Evolutionary conservation across 2,797 vertebrate genomes (phyloP), one percentile per base, ranked within the genome.

Genomic region (Semotilus atromaculatus): DNA sequence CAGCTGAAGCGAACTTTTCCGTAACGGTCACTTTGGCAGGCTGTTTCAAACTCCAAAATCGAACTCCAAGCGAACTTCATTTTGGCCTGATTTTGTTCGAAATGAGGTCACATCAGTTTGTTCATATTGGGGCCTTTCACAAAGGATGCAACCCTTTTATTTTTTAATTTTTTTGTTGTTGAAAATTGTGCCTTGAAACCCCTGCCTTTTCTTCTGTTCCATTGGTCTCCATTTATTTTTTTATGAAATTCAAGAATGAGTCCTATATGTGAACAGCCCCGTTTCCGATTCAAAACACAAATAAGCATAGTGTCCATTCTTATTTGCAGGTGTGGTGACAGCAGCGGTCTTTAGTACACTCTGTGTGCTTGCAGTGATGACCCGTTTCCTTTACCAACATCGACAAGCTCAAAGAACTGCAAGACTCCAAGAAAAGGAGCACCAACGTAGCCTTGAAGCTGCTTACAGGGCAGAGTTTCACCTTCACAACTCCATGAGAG

Each of bases 311-410:
- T 51, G 29, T 68, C 31, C 40, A 5, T 38, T 67, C n/a, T 80
- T 23, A 23, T 83, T 64, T 16, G 2, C 88, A 97, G 96, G 96
- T 82, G 94, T 97, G 67, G 96, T 97, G 82, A 95, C 96, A 0
- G 95, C 96, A 11, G 96, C 96, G 82, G 94, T 96, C 83, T 97
- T 97, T 84, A 93, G 96, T 88, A 96, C 94, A 70, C 93, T 97
- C 87, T 97, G 95, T 40, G 88, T 96, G 79, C 86, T 96, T 29
- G 96, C 94, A 29, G 91, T 96, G 87, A 96, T 96, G 95, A 94
- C 90, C 82, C 96, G 94, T 80, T 94, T 97, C 89, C 93, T 97
- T 23, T 96, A 96, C 92, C 96, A 95, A 73, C 96, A 97, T 83
- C 96, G 95, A 86, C 95, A 96, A 89, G 92, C 93, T 26, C 96